Conservation (phyloP, 2,888 invertebrate genomes). For the Acanthopleura granulata region DNA sequence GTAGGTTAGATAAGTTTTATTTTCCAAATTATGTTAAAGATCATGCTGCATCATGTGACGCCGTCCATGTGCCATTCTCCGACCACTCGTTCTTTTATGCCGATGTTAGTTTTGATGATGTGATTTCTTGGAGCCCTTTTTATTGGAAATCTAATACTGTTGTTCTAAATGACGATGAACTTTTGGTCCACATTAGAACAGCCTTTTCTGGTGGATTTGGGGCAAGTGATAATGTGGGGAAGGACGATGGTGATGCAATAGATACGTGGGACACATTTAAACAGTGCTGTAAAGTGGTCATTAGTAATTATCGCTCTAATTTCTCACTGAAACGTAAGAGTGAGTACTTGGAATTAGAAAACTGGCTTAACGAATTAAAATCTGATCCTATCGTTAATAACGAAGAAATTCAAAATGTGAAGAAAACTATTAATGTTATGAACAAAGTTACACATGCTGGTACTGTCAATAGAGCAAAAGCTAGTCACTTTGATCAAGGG, state of each 20-base stretch:
- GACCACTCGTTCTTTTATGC: neutral
- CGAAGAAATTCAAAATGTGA: neutral
- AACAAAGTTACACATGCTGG: neutral
- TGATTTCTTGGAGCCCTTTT: neutral
- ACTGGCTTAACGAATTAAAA: neutral
- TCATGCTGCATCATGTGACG: neutral
- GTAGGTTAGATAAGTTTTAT: neutral
- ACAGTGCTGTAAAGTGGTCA: neutral
- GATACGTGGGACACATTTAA: neutral
- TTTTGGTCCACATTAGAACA: neutral
- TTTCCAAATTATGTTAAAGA: neutral
- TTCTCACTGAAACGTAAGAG: neutral
- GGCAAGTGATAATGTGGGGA: neutral
- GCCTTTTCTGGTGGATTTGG: neutral
- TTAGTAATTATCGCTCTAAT: neutral
- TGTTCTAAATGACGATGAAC: neutral
- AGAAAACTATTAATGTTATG: neutral
- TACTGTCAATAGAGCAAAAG: neutral
- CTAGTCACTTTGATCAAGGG: too few relatives aligned
- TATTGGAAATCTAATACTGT: neutral
- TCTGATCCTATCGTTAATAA: neutral
- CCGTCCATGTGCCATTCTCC: neutral
- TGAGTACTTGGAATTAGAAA: neutral
- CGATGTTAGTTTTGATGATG: neutral
- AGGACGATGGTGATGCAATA: neutral